A percentile compares a stretch with the other conserved stretches of the same genome.
phyloP scores from a whole-genome alignment of 2,113 vertebrate genomes.

The Caretta caretta region DNA sequence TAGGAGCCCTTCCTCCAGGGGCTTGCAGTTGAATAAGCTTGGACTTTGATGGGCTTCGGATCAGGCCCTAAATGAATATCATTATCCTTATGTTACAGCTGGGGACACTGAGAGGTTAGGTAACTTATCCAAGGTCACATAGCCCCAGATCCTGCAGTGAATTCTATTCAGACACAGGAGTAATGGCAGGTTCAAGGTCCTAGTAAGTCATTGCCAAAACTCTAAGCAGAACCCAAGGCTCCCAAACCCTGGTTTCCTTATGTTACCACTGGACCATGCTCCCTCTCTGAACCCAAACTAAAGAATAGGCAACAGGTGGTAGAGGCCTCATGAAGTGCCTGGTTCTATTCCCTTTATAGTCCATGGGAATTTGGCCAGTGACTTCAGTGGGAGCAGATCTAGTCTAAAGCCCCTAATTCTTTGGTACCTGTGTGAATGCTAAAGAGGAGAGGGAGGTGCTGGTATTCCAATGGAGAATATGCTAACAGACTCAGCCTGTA shows the following conservation, averaged over 20 bases:
- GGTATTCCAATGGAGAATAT: not conserved
- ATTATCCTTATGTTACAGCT: not conserved
- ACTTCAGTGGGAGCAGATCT: not conserved
- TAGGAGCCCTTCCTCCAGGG: not conserved
- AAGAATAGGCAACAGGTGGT: not conserved
- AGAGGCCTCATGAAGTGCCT: not conserved
- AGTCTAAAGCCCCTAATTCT: not conserved
- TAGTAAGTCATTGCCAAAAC: not conserved
- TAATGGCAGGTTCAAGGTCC: not conserved
- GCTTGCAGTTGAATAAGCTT: not conserved
- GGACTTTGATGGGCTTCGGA: not conserved
- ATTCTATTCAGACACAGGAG: not conserved
- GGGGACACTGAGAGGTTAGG: not conserved
- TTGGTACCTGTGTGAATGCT: not conserved
- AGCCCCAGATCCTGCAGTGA: not conserved
- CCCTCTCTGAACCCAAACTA: not conserved
- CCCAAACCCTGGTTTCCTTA: not conserved
- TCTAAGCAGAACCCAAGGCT: not conserved
- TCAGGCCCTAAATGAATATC: not conserved
- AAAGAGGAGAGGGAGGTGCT: not conserved
- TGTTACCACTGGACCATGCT: not conserved
- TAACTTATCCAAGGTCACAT: not conserved
- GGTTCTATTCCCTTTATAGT: not conserved
- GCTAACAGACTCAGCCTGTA: accelerated
- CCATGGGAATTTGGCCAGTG: not conserved